These are phyloP conservation scores for Gymnothorax javanicus DNA, from an alignment of 2,797 vertebrate genomes.

Conservation along the genomic window DNA sequence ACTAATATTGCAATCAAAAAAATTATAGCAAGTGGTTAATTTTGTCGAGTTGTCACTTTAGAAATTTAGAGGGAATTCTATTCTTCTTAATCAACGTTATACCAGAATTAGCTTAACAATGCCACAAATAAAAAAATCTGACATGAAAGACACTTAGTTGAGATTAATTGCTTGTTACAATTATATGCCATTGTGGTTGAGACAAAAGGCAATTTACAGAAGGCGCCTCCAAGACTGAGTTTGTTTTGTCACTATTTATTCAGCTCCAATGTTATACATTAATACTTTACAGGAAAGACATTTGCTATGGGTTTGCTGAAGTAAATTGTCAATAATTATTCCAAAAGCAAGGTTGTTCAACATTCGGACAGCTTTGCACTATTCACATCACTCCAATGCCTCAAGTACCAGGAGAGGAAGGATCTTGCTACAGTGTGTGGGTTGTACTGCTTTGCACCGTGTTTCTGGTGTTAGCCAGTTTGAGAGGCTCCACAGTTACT, in stretches of 20 bases:
- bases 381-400: background rate
- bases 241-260: constrained; percentile 15
- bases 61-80: no score
- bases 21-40: no score
- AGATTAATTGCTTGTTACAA: no score
- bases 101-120: no score
- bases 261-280: background rate
- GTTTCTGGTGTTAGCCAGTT: background rate
- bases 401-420: background rate
- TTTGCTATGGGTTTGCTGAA: background rate
- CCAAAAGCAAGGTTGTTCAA: background rate
- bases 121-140: no score
- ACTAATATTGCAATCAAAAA: no score
- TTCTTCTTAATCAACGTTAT: no score
- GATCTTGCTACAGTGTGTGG: background rate
- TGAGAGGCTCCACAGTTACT: background rate
- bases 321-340: constrained; percentile 11
- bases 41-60: no score
- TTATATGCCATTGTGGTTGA: no score
- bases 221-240: no score
- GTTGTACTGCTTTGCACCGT: background rate
- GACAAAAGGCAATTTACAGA: no score
- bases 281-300: constrained; percentile 7
- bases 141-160: no score
- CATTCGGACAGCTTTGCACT: background rate